Conservation (phyloP, 1,140 invertebrate genomes). For the Patella vulgata region DNA sequence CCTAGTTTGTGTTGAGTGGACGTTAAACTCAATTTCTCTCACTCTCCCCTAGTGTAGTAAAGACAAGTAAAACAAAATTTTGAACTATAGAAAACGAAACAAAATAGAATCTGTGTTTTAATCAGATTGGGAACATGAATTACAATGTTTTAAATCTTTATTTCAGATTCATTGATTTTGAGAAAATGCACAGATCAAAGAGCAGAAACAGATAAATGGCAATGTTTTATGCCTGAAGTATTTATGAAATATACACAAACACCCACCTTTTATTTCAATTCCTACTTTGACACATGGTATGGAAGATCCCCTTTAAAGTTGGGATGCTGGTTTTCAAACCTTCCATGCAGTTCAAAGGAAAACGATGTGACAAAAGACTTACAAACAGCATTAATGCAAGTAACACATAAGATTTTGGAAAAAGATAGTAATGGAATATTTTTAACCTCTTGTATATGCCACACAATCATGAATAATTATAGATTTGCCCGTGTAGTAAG, state of each 20-base stretch:
- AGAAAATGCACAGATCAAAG: slow-evolving; percentile 36
- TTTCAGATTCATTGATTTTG: slow-evolving; percentile 38
- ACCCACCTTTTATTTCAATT: slow-evolving; percentile 44
- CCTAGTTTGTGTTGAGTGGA: too few species aligned
- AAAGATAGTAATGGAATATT: slow-evolving; percentile 43
- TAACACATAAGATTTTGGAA: slow-evolving; percentile 22
- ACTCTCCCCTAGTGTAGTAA: too few species aligned
- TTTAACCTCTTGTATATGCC: slow-evolving; percentile 40
- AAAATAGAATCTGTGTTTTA: too few species aligned
- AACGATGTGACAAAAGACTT: slow-evolving; percentile 20
- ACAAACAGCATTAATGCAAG: slow-evolving; percentile 6
- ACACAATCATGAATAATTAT: slow-evolving; percentile 29
- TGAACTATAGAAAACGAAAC: too few species aligned
- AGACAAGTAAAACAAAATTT: too few species aligned
- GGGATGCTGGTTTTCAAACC: slow-evolving; percentile 16
- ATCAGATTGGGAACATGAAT: too few species aligned
- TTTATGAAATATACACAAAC: slow-evolving; percentile 44
- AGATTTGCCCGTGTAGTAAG: slow-evolving; percentile 28
- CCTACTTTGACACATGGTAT: slow-evolving; percentile 47
- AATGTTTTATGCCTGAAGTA: slow-evolving; percentile 37
- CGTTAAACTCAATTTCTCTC: too few species aligned
- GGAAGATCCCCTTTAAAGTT: slow-evolving; percentile 28
- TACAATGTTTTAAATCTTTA: too few species aligned
- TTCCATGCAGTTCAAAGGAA: slow-evolving; percentile 26
- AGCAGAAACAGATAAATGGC: slow-evolving; percentile 28